Evolutionary conservation across 2,113 vertebrate species (phyloP).

Genomic region (Thryonomys swinderianus): DNA sequence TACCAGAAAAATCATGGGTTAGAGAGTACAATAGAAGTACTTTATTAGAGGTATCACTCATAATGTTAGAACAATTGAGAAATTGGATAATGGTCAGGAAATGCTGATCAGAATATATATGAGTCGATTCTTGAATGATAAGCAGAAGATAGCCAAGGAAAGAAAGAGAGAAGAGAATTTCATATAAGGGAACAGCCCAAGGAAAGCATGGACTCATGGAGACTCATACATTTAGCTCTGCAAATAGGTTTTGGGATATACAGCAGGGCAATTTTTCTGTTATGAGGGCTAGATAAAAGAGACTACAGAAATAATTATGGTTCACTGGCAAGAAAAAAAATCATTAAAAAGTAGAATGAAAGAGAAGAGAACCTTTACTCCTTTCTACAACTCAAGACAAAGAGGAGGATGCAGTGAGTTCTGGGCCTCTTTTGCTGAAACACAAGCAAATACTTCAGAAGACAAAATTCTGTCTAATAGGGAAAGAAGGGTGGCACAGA

Average conservation of each 20-base stretch:
- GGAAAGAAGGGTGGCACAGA: neutral
- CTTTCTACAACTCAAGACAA: slow-evolving; percentile 27
- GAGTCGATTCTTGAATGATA: slow-evolving; percentile 19
- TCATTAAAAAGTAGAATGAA: slow-evolving; percentile 8
- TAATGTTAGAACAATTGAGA: neutral
- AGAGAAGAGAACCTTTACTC: slow-evolving; percentile 24
- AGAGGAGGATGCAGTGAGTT: neutral
- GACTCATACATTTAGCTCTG: neutral
- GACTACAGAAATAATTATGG: slow-evolving; percentile 14
- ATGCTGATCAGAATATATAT: neutral
- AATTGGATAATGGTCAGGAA: neutral
- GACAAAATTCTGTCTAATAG: neutral
- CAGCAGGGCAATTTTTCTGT: neutral
- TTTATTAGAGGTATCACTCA: neutral
- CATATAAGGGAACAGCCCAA: neutral
- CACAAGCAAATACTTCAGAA: slow-evolving; percentile 33
- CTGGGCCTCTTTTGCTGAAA: slow-evolving; percentile 16
- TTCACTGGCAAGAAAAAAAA: slow-evolving; percentile 11
- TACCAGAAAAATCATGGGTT: slow-evolving; percentile 6
- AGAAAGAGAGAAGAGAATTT: neutral
- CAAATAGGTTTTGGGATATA: neutral
- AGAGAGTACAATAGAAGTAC: neutral
- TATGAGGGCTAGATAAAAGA: neutral
- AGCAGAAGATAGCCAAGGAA: slow-evolving; percentile 25
- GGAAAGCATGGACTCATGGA: neutral